Evolutionary conservation across 2,113 vertebrate species (phyloP), one percentile per base, ranked within the genome.

Genomic region (Turnix velox): DNA sequence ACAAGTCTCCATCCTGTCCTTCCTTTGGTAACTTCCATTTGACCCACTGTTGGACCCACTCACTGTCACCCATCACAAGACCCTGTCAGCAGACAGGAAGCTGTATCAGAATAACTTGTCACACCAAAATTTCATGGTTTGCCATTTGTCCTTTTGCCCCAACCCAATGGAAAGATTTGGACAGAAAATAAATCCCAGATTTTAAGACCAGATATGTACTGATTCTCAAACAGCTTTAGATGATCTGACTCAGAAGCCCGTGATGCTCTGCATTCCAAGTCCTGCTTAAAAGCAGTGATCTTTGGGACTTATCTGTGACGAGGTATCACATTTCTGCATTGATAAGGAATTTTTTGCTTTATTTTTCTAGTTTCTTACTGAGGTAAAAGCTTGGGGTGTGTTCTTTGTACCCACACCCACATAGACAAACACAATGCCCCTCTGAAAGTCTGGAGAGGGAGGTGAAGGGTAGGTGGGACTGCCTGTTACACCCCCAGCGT

Each of bases 301-400:
- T 3, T 0, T 7, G 5, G 23, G 40, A 3, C 25, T 82, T 39
- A 7, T 8, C 10, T 25, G 52, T 67, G 42, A 28, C 72, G 46
- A 67, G 25, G 17, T 31, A 40, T 23, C 17, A 14, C 8, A 9
- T n/a, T 52, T 75, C 59, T 72, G 8, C 51, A 42, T 3, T 18
- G 14, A 24, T 5, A 52, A 63, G 8, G 23, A 66, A 31, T 43
- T 33, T 66, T 40, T 72, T 46, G 12, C 18, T 59, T 0, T 52
- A 10, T 45, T 46, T 61, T 45, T 28, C 4, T 24, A 54, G 39
- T 35, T 63, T 43, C 31, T 78, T 74, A 58, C 27, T 45, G 59
- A 39, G 18, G 18, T 18, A 15, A 74, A 69, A 65, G 4, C 3
- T 49, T 48, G 39, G 9, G 1, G 1, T 1, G 0, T 11, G 18